phyloP scores from a whole-genome alignment of 1,140 invertebrate species.

The Bactericera cockerelli region DNA sequence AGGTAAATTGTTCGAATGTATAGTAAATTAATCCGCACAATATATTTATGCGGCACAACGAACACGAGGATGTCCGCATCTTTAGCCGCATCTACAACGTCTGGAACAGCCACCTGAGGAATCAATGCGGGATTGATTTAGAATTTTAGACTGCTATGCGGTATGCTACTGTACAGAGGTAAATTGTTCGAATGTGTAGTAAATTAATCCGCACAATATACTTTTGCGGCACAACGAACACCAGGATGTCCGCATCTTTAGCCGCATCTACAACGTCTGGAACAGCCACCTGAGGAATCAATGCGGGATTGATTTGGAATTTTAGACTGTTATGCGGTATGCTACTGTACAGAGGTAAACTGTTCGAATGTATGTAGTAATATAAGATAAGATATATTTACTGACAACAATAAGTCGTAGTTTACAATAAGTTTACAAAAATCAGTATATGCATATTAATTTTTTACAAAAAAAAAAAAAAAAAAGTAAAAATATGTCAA shows the following conservation, averaged over 20 bases:
- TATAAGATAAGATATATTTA: too few species aligned
- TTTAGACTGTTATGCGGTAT: too few species aligned
- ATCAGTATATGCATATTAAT: too few species aligned
- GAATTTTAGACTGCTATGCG: conserved; percentile 12
- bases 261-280: conserved; percentile 82
- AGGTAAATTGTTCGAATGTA: background rate
- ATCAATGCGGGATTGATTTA: background rate
- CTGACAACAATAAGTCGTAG: too few species aligned
- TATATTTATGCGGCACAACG: conserved; percentile 98
- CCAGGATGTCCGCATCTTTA: conserved; percentile 82
- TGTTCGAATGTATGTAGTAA: too few species aligned
- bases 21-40: conserved; percentile 54
- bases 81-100: conserved; percentile 74
- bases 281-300: conserved; percentile 74
- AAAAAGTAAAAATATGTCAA: too few species aligned
- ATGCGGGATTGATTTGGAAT: too few species aligned
- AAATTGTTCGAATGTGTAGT: background rate
- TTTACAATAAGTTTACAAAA: too few species aligned
- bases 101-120: conserved; percentile 76
- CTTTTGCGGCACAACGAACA: conserved; percentile 98
- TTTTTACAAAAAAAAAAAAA: too few species aligned
- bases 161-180: background rate
- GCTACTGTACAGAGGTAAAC: too few species aligned
- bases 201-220: conserved; percentile 74
- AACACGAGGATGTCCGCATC: conserved; percentile 93